phyloP scores from a whole-genome alignment of 1,140 invertebrate genomes.

The Saxidomus purpurata region DNA sequence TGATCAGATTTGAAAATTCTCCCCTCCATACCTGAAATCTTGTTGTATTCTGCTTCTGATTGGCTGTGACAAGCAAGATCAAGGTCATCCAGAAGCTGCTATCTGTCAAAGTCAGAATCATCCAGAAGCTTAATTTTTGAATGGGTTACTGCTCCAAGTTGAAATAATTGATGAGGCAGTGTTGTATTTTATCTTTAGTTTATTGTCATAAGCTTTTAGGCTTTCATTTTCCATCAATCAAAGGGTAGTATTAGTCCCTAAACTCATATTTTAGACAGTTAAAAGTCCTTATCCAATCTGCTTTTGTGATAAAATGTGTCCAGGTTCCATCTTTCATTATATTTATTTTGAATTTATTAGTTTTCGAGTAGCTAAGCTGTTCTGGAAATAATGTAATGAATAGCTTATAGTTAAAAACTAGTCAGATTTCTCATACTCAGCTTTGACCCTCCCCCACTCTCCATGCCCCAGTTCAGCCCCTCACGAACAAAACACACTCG shows the following conservation, averaged over 20 bases:
- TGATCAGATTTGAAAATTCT: too few species aligned
- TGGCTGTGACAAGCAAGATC: background rate
- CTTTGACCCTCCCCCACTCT: too few species aligned
- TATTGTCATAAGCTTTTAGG: constrained; percentile 46
- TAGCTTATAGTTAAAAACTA: too few species aligned
- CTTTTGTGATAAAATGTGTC: too few species aligned
- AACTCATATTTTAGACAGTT: constrained; percentile 8
- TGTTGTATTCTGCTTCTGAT: constrained; percentile 2
- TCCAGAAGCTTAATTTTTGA: constrained; percentile 7
- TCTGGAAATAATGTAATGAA: too few species aligned
- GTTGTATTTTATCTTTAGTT: constrained; percentile 14
- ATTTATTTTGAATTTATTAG: too few species aligned
- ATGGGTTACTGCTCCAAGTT: background rate
- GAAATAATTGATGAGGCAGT: background rate
- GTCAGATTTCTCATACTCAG: too few species aligned
- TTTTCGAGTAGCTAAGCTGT: too few species aligned
- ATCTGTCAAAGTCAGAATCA: constrained; percentile 12
- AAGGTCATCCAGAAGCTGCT: background rate
- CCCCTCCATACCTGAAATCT: background rate
- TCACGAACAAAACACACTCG: too few species aligned
- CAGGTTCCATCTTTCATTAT: too few species aligned
- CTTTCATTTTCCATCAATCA: constrained; percentile 17
- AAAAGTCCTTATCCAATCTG: too few species aligned
- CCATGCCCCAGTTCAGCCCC: too few species aligned
- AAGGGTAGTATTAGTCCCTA: background rate